Conservation (phyloP, 2,113 vertebrate genomes). For the Caranx melampygus region DNA sequence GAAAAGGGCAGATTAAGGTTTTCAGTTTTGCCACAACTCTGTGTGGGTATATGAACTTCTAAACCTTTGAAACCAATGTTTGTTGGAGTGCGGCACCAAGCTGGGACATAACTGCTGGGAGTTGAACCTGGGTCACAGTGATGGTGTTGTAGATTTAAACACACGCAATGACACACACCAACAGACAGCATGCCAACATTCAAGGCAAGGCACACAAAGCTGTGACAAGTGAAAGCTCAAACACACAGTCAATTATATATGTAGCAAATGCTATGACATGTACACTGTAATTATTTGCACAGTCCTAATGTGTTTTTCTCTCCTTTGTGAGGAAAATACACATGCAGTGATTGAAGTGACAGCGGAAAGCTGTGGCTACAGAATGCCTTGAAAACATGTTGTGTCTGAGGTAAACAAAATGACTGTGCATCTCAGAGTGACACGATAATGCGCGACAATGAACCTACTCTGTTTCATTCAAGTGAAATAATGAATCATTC, state of each 20-base stretch:
- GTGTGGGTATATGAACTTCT: background rate
- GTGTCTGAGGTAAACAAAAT: slow-evolving; percentile 38
- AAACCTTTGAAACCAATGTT: background rate
- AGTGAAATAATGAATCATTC: slow-evolving; percentile 57
- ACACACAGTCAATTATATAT: background rate
- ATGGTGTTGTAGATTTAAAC: background rate
- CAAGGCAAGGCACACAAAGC: background rate
- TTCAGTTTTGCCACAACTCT: background rate
- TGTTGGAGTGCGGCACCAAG: background rate
- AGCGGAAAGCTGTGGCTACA: background rate
- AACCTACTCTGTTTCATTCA: slow-evolving; percentile 30
- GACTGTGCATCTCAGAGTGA: slow-evolving; percentile 40
- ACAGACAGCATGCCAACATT: background rate
- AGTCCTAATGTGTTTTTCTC: slow-evolving; percentile 5
- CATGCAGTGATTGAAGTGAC: slow-evolving; percentile 34
- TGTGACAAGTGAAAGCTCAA: slow-evolving; percentile 1
- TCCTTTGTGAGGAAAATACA: slow-evolving; percentile 8
- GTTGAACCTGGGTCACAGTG: background rate
- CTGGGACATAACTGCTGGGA: background rate
- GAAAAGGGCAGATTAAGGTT: background rate
- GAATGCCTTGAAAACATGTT: slow-evolving; percentile 24
- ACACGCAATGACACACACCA: background rate
- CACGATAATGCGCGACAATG: slow-evolving; percentile 48
- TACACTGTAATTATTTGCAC: slow-evolving; percentile 20
- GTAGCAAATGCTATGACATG: slow-evolving; percentile 14